Evolutionary conservation across 2,888 invertebrate genomes (phyloP).

Genomic region (Lasioglossum pauxillum): DNA sequence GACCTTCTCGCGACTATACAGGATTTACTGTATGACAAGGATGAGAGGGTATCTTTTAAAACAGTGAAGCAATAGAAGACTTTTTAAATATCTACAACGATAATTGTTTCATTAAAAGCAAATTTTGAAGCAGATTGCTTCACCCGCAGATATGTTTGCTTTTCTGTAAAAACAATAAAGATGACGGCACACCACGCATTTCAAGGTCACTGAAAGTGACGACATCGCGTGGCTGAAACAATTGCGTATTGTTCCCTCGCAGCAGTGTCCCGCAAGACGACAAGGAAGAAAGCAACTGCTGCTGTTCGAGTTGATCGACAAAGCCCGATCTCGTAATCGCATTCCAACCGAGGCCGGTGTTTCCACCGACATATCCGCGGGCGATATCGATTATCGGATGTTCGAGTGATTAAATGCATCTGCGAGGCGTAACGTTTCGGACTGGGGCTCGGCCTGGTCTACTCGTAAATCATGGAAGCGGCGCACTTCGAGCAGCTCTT

Average conservation of each 20-base stretch:
- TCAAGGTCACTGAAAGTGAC: background rate
- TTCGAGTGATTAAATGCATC: constrained; percentile 62
- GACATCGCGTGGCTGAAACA: background rate
- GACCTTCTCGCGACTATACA: too few species aligned
- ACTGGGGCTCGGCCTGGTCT: background rate
- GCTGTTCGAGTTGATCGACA: constrained; percentile 9
- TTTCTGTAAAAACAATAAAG: background rate
- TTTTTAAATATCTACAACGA: too few species aligned
- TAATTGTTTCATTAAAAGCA: too few species aligned
- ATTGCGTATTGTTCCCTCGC: background rate
- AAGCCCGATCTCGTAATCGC: constrained; percentile 35
- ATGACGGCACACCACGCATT: background rate
- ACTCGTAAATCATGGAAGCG: constrained; percentile 46
- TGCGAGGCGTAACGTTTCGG: constrained; percentile 43
- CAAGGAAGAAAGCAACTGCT: background rate
- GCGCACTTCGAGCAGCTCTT: background rate
- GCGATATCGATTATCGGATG: constrained; percentile 59
- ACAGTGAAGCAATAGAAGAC: too few species aligned
- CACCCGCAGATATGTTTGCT: background rate
- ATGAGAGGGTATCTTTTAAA: too few species aligned
- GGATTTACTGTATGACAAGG: too few species aligned
- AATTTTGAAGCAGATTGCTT: too few species aligned
- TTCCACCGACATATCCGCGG: constrained; percentile 40
- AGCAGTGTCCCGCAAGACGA: background rate
- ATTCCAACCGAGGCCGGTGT: constrained; percentile 30